Evolutionary conservation across 2,113 vertebrate species (phyloP), one percentile per base, ranked within the genome.

Genomic region (Colinus virginianus): DNA sequence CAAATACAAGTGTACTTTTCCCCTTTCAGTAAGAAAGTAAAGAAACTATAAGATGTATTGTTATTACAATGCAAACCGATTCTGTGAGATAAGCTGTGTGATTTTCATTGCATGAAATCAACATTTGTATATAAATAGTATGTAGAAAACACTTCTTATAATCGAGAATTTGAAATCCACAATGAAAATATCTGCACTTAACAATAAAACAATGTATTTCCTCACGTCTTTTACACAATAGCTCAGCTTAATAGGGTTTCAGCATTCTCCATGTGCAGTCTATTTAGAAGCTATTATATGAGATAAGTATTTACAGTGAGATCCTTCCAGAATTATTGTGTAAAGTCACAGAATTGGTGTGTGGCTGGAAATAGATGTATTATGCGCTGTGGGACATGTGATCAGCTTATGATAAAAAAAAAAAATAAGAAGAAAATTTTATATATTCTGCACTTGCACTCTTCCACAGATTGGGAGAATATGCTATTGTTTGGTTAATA

Each of bases 401-500:
- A 96, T 92, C 90, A 96, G 92, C 76, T 91, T 92, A 92, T 90
- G 83, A 89, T 91, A 84, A 85, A 92, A 81, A 84, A 84, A 92
- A 81, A 86, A 63, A 75, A 51, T n/a, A n/a, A 9, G 40, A 56
- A 62, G 23, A 55, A 89, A 94, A 90, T 58, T 86, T 88, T 46
- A 78, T 48, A 92, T 76, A 81, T 59, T 80, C 74, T 62, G 87
- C 83, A 40, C 9, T 22, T 49, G 46, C 19, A 67, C 38, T 97
- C 76, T 96, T 96, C 69, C 68, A 90, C 8, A 42, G 36, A 93
- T 90, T 89, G 46, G 32, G 78, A 75, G 78, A 96, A 83, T 78
- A 78, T 30, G 69, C 85, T 94, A 95, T 95, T 96, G 93, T 97
- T 90, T 96, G 91, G 70, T 95, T 94, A 97, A 97, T 91, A 94